Evolutionary conservation across 2,797 vertebrate genomes (phyloP).

Genomic region (Tadarida brasiliensis): DNA sequence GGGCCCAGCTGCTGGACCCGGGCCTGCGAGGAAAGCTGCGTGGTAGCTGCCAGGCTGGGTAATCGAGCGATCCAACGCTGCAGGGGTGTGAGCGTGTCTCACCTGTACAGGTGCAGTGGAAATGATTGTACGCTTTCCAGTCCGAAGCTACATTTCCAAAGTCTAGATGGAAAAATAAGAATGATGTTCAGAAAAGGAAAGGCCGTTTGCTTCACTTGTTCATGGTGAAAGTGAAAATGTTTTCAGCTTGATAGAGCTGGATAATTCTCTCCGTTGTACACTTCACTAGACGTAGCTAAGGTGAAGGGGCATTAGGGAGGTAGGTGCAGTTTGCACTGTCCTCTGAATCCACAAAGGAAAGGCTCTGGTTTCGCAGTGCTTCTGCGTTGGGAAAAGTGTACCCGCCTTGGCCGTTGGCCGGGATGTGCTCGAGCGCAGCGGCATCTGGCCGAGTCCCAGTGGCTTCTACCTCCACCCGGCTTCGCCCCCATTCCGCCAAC

Average conservation of each 20-base stretch:
- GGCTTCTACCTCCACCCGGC: background rate
- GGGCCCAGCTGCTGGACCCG: background rate
- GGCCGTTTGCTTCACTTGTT: constrained; percentile 17
- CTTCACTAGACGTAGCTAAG: background rate
- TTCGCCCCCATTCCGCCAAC: background rate
- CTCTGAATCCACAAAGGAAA: background rate
- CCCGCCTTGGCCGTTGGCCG: background rate
- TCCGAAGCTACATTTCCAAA: background rate
- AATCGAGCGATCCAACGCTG: background rate
- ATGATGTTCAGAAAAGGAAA: background rate
- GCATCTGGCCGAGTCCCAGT: background rate
- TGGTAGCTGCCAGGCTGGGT: background rate
- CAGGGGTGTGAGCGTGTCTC: background rate
- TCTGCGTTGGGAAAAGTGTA: background rate
- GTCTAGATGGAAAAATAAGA: background rate
- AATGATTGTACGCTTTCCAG: background rate
- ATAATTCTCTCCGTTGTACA: background rate
- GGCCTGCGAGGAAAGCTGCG: background rate
- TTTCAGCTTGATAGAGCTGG: background rate
- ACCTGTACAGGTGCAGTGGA: constrained; percentile 25
- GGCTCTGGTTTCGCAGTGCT: background rate
- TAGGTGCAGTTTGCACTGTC: accelerated
- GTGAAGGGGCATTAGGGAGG: background rate
- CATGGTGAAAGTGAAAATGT: constrained; percentile 45
- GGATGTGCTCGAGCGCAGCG: background rate